These are phyloP conservation scores for Choristoneura rosaceana DNA, from an alignment of 2,888 invertebrate genomes.

Conservation along the genomic window DNA sequence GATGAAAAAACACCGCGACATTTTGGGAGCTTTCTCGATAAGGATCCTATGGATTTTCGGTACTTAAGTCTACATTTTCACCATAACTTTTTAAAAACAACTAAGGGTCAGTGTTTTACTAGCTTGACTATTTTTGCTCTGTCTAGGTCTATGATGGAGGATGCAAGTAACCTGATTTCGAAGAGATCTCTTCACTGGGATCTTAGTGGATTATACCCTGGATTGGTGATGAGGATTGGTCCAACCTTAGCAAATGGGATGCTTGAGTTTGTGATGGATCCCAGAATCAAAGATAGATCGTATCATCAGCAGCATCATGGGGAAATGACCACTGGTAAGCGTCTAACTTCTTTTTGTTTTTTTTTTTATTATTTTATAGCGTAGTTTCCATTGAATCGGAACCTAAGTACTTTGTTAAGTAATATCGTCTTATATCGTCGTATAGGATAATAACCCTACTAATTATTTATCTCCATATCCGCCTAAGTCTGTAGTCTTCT, in stretches of 20 bases:
- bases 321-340: constrained; percentile 87
- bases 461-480: too few relatives aligned
- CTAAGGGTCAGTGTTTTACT: neutral
- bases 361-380: too few relatives aligned
- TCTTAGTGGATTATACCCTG: constrained; percentile 90
- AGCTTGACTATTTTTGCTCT: neutral
- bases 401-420: too few relatives aligned
- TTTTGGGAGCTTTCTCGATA: constrained; percentile 88
- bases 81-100: neutral
- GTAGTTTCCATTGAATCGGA: too few relatives aligned
- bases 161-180: constrained; percentile 88
- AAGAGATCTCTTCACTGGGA: constrained; percentile 91
- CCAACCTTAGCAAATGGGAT: constrained; percentile 90
- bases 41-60: constrained; percentile 91
- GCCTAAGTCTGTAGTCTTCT: too few relatives aligned
- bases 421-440: too few relatives aligned
- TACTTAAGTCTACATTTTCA: constrained; percentile 56
- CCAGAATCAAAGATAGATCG: constrained; percentile 82
- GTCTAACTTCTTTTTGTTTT: neutral
- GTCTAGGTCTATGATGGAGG: constrained; percentile 87
- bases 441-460: too few relatives aligned
- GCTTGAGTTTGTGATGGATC: constrained; percentile 90
- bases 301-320: constrained; percentile 80
- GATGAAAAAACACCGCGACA: constrained; percentile 88
- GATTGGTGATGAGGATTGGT: constrained; percentile 90